Evolutionary conservation across 2,888 invertebrate species (phyloP), one percentile per base, ranked within the genome.

Genomic region (Eutolmus rufibarbis): DNA sequence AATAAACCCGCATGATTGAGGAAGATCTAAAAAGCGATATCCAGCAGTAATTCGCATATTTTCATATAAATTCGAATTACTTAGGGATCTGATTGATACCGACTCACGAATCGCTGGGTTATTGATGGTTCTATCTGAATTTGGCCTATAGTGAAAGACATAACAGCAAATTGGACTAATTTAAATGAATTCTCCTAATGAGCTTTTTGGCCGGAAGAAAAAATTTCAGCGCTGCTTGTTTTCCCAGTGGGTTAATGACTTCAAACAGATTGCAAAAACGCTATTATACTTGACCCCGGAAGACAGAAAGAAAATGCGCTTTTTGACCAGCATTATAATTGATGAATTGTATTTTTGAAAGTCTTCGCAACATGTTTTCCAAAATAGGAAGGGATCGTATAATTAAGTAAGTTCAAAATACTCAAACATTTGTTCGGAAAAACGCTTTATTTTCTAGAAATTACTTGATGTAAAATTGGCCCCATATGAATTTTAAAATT

Each of bases 161-260:
- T 81, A 81, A 81, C 81, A 56, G 81, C 14, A 43, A 19, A 43
- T 23, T 51, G 43, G 19, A n/a, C 81, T 81, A 81, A 81, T 81
- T 81, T 81, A 81, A 81, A 81, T 81, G 56, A 81, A 81, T 81
- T 81, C 81, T 56, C 5, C 51, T 51, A 81, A 81, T 81, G 56
- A 81, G n/a, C 81, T 43, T 77, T 28, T 77, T 77, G 40, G n/a
- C 37, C 12, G 37, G 40, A 40, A 78, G 43, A 43, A 78, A 66
- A 66, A 28, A 23, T 12, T 23, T 66, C 9, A 34, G 0, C 7
- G 28, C n/a, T 34, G 76, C 46, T 51, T 46, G 79, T 8, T 51
- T 56, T 51, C 31, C 28, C 14, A 34, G 43, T 81, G 31, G 81
- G 81, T 81, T 51, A 81, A 51, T 34, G 81, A 81, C 81, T 51